Conservation (phyloP, 1,140 invertebrate genomes). For the Galendromus occidentalis region DNA sequence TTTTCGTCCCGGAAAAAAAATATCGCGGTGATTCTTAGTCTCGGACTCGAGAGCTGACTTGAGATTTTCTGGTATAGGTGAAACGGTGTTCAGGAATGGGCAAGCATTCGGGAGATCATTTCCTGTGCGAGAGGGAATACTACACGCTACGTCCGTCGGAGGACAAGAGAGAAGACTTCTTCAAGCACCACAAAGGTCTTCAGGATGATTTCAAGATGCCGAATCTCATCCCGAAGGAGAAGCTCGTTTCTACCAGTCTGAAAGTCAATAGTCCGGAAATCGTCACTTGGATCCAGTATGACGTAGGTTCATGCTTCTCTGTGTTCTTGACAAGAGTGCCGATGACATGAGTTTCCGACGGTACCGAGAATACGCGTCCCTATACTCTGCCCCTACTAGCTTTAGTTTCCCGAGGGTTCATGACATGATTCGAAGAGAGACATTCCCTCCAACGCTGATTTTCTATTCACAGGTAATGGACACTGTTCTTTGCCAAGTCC, state of each 20-base stretch:
- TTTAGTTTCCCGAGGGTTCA: no score
- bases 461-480: neutral
- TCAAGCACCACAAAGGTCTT: slow-evolving; percentile 6
- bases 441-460: neutral
- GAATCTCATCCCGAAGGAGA: slow-evolving; percentile 8
- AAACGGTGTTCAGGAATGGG: slow-evolving; percentile 9
- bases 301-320: neutral
- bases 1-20: no score
- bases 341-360: no score
- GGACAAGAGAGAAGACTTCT: neutral
- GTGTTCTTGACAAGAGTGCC: no score
- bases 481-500: neutral
- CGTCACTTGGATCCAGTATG: slow-evolving; percentile 4
- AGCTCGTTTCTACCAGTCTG: neutral
- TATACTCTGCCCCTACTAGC: no score
- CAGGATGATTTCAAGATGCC: slow-evolving; percentile 9
- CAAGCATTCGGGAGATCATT: neutral
- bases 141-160: neutral
- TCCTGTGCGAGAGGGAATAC: neutral
- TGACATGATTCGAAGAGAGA: no score
- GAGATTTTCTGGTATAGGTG: neutral
- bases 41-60: no score
- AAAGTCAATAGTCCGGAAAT: neutral
- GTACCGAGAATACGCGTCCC: no score
- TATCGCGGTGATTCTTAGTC: no score